Base-by-base conservation (phyloP, 2,113 vertebrate species). In the Pipa parva region DNA sequence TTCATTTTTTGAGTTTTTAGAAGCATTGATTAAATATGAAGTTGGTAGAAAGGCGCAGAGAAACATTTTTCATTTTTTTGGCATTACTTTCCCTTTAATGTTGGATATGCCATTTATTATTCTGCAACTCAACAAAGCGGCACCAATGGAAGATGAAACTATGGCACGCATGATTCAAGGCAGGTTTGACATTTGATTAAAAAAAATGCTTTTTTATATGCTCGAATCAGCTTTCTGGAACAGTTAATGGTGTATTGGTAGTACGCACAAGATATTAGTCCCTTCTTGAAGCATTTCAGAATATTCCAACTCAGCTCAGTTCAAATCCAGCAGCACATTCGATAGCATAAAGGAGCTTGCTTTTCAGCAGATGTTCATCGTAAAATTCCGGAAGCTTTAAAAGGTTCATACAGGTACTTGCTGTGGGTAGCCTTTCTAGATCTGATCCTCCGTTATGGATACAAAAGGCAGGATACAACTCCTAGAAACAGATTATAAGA, bases 341-440 rank as follows among this genome's bases (percentile, higher is more conserved):
- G 26, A 99, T 93, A 78, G 97, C 97, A 3, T 99, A 99, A 13
- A 98, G 89, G 20, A 99, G 91, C 73, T 99, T 99, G 83, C 91
- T 95, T 55, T 89, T 92, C 93, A 99, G 93, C 59, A 93, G 87
- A 2, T 92, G 83, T 74, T 93, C 86, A 0, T 98, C 95, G 13
- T 88, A 93, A 81, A 99, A 99, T 80, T 98, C 97, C 0, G 97
- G 97, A 22, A 99, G 93, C 79, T 99, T 99, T 63, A 99, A 89
- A 72, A 99, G 91, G 86, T 99, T 99, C 97, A 99, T 99, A 87
- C 97, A 99, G 78, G 97, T 99, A 82, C 96, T 98, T 84, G 97
- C 95, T 1, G 96, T 98, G 73, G 97, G 96, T 0, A 99, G 85
- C 54, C 97, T 88, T 63, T 98, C 97, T 72, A 97, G 85, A 79